Evolutionary conservation across 1,140 invertebrate genomes (phyloP).

Genomic region (Drosophila novamexicana): DNA sequence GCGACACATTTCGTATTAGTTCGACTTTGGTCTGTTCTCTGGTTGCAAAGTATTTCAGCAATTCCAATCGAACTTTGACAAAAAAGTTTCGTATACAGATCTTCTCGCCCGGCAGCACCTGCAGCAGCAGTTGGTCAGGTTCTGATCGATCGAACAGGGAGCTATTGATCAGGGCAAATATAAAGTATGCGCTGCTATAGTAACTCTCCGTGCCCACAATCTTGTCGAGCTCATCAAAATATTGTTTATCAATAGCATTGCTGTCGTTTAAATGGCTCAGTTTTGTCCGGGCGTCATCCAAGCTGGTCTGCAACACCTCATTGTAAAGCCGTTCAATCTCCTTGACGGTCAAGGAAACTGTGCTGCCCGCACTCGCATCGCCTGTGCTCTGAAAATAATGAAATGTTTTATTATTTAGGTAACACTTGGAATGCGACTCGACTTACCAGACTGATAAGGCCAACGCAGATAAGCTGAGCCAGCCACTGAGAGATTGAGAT

Average conservation of each 20-base stretch:
- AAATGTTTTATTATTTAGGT: too few species aligned
- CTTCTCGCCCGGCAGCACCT: slow-evolving; percentile 58
- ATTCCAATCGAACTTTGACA: slow-evolving; percentile 11
- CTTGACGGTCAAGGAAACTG: neutral
- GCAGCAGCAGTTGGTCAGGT: slow-evolving; percentile 35
- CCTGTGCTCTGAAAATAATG: neutral
- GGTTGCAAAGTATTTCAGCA: slow-evolving; percentile 39
- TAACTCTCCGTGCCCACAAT: slow-evolving; percentile 40
- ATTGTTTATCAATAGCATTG: slow-evolving; percentile 52
- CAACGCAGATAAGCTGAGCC: slow-evolving; percentile 16
- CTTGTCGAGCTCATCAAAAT: slow-evolving; percentile 56
- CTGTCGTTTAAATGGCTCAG: slow-evolving; percentile 41
- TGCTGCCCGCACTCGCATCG: neutral
- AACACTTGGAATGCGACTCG: neutral
- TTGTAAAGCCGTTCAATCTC: slow-evolving; percentile 60
- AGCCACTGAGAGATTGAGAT: slow-evolving; percentile 4
- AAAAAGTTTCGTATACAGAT: slow-evolving; percentile 54
- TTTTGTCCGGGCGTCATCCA: slow-evolving; percentile 30
- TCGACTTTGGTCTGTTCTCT: slow-evolving; percentile 29
- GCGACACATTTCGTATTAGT: slow-evolving; percentile 44
- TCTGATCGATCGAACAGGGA: slow-evolving; percentile 22
- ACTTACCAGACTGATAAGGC: slow-evolving; percentile 23
- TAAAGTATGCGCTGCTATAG: slow-evolving; percentile 59
- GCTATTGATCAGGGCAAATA: slow-evolving; percentile 55
- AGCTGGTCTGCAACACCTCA: slow-evolving; percentile 45